Percentiles rank a stretch among this genome's conserved stretches.
These are phyloP conservation scores for Zalophus californianus DNA, from an alignment of 2,797 vertebrate genomes.

Conservation along the genomic window DNA sequence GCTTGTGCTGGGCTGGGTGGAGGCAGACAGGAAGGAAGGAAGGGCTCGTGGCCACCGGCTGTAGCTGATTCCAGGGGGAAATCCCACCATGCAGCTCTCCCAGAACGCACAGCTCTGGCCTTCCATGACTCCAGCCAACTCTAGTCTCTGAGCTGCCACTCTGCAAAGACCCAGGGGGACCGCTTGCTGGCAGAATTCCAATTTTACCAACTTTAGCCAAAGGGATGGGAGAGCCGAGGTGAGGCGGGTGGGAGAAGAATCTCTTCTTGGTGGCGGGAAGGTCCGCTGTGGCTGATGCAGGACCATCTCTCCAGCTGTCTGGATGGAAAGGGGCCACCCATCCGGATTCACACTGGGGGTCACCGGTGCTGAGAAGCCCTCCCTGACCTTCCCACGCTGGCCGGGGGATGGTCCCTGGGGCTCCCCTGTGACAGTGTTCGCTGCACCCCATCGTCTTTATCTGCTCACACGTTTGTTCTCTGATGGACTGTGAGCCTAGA, in stretches of 20 bases:
- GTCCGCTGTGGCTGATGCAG: not conserved
- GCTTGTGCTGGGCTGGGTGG: not conserved
- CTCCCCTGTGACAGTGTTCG: no score
- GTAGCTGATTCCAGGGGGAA: not conserved
- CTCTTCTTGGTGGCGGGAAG: not conserved
- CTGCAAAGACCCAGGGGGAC: not conserved
- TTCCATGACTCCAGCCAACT: not conserved
- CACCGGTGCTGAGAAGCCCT: not conserved
- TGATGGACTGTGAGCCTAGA: not conserved
- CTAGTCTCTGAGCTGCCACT: not conserved
- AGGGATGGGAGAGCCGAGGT: not conserved
- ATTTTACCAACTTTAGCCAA: not conserved
- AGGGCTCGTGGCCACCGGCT: no score
- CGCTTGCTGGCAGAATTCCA: not conserved
- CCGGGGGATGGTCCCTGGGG: not conserved
- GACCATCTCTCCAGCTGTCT: not conserved
- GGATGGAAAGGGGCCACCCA: not conserved
- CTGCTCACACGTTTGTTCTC: not conserved
- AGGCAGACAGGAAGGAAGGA: not conserved
- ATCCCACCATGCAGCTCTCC: not conserved
- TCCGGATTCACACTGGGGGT: accelerated
- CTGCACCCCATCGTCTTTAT: accelerated
- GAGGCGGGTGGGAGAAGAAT: accelerated
- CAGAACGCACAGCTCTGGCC: not conserved
- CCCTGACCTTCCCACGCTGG: accelerated